Evolutionary conservation across 2,888 invertebrate genomes (phyloP).

Genomic region (Sympetrum striolatum): DNA sequence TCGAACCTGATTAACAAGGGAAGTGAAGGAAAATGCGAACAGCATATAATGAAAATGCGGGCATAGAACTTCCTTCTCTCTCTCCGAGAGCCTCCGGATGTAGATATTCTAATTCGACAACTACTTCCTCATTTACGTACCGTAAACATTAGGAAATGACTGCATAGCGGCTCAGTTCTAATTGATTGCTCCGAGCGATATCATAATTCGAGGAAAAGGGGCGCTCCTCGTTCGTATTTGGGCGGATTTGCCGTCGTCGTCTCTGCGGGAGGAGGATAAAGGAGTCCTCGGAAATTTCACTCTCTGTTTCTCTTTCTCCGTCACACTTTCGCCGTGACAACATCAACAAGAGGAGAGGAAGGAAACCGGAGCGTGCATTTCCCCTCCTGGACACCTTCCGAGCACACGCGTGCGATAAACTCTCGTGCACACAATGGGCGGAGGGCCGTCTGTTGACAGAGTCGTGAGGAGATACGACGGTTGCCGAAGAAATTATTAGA

Average conservation of each 20-base stretch:
- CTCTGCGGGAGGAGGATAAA: neutral
- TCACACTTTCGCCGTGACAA: neutral
- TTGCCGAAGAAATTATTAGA: neutral
- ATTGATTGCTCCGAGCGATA: no score
- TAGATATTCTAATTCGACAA: no score
- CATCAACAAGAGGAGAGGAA: neutral
- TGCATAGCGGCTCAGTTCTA: no score
- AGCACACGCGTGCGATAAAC: neutral
- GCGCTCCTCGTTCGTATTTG: no score
- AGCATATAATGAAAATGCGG: no score
- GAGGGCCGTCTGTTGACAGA: neutral
- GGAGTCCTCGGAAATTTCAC: neutral
- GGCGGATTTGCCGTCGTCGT: neutral
- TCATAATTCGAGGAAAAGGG: no score
- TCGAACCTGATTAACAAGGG: no score
- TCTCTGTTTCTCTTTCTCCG: neutral
- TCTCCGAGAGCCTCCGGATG: no score
- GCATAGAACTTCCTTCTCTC: no score
- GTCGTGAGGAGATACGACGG: neutral
- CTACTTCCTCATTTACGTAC: no score
- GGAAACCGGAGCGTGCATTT: neutral
- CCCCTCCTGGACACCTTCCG: neutral
- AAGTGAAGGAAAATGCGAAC: no score
- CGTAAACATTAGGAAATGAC: no score
- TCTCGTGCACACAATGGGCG: neutral